Percentiles rank a stretch among this genome's conserved stretches.
Evolutionary conservation across 2,113 vertebrate genomes (phyloP).

Genomic region (Lanius collurio): DNA sequence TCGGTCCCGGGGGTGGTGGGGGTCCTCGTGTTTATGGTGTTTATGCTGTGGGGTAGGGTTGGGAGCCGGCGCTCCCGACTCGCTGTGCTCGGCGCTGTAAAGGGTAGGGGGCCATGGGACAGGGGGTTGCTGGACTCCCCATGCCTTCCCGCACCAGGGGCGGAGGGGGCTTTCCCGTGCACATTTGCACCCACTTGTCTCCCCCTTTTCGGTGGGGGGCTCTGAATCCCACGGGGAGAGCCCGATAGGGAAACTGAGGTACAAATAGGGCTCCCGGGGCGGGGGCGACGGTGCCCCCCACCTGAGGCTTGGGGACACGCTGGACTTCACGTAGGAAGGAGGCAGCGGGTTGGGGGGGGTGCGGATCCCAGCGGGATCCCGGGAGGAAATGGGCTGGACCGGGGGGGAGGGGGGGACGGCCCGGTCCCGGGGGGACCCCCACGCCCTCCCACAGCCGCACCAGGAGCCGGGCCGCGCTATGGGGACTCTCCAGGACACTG

Average conservation of each 20-base stretch:
- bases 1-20: background rate
- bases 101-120: background rate
- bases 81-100: background rate
- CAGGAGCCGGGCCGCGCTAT: background rate
- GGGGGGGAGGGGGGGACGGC: background rate
- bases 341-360: background rate
- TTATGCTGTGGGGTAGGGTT: background rate
- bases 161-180: background rate
- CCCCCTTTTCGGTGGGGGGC: background rate
- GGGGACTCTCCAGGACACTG: background rate
- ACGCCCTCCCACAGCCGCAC: background rate
- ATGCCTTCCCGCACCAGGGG: background rate
- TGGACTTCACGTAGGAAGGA: background rate
- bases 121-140: background rate
- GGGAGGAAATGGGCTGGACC: slow-evolving; percentile 17
- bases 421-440: background rate
- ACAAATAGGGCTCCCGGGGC: background rate
- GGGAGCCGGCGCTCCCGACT: background rate
- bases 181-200: background rate
- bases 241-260: background rate
- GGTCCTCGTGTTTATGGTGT: background rate
- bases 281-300: background rate
- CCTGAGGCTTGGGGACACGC: background rate
- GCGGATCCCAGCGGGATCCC: background rate
- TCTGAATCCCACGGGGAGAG: background rate